Percentiles rank a stretch among this genome's conserved stretches.
These are phyloP conservation scores for Chaetophractus vellerosus DNA, from an alignment of 2,797 vertebrate genomes.

Conservation along the genomic window DNA sequence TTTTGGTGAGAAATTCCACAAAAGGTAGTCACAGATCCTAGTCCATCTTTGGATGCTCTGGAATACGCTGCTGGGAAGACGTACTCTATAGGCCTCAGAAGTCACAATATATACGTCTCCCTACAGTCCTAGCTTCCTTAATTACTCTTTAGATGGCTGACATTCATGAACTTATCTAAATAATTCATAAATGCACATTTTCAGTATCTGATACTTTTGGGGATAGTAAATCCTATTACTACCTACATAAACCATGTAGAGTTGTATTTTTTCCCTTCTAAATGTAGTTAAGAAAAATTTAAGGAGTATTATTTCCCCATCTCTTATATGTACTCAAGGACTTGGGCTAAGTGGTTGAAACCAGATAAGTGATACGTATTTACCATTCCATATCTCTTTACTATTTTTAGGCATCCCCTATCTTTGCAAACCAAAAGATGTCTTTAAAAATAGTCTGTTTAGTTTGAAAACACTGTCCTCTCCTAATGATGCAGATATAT, in stretches of 20 bases:
- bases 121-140: constrained; percentile 29
- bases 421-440: constrained; percentile 59
- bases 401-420: constrained; percentile 44
- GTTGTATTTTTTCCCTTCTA: background rate
- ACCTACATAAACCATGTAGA: background rate
- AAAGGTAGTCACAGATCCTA: constrained; percentile 63
- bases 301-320: background rate
- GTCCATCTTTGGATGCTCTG: background rate
- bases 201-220: background rate
- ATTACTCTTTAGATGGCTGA: background rate
- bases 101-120: background rate
- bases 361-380: background rate
- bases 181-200: background rate
- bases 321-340: constrained; percentile 27
- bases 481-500: constrained; percentile 55
- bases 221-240: background rate
- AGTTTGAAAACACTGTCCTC: constrained; percentile 44
- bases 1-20: constrained; percentile 75
- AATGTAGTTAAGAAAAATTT: constrained; percentile 18
- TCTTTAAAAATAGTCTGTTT: constrained; percentile 73
- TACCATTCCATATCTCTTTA: constrained; percentile 6
- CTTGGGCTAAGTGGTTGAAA: background rate
- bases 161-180: background rate
- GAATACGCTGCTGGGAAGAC: constrained; percentile 38
- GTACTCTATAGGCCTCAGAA: background rate